Percentiles rank a stretch among this genome's conserved stretches.
Evolutionary conservation across 2,888 invertebrate genomes (phyloP).

Genomic region (Conchocele bisecta): DNA sequence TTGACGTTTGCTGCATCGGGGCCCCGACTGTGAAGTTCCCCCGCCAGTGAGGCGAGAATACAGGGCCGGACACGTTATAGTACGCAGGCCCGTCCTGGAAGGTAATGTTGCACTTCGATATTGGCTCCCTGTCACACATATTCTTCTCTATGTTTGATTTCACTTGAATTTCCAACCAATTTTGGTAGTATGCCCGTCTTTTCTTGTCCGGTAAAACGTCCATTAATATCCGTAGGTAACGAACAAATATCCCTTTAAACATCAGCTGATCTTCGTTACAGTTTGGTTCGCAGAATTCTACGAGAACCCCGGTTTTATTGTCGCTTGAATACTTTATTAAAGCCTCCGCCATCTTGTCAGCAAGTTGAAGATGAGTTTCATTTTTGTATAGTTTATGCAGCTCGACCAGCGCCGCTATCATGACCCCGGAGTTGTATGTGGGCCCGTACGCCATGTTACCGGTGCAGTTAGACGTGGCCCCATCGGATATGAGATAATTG

Average conservation of each 20-base stretch:
- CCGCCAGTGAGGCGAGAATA: slow-evolving; percentile 64
- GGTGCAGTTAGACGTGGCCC: slow-evolving; percentile 47
- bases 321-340: slow-evolving; percentile 51
- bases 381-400: slow-evolving; percentile 54
- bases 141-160: slow-evolving; percentile 51
- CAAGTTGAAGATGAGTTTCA: slow-evolving; percentile 50
- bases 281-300: slow-evolving; percentile 61
- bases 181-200: slow-evolving; percentile 46
- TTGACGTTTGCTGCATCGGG: slow-evolving; percentile 67
- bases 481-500: slow-evolving; percentile 60
- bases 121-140: slow-evolving; percentile 58
- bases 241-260: slow-evolving; percentile 67
- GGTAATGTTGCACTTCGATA: slow-evolving; percentile 63
- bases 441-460: slow-evolving; percentile 44
- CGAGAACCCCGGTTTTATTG: slow-evolving; percentile 56
- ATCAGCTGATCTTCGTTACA: slow-evolving; percentile 64
- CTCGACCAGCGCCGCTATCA: slow-evolving; percentile 62
- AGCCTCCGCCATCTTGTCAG: slow-evolving; percentile 57
- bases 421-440: slow-evolving; percentile 63
- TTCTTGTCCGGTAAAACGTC: slow-evolving; percentile 49
- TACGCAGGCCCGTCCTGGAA: slow-evolving; percentile 66
- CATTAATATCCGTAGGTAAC: slow-evolving; percentile 62
- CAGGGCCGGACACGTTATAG: slow-evolving; percentile 62
- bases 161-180: slow-evolving; percentile 58
- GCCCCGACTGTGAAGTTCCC: slow-evolving; percentile 64